Conservation (phyloP, 92 coral and sea anemone genomes). For the Bergia sp. region DNA sequence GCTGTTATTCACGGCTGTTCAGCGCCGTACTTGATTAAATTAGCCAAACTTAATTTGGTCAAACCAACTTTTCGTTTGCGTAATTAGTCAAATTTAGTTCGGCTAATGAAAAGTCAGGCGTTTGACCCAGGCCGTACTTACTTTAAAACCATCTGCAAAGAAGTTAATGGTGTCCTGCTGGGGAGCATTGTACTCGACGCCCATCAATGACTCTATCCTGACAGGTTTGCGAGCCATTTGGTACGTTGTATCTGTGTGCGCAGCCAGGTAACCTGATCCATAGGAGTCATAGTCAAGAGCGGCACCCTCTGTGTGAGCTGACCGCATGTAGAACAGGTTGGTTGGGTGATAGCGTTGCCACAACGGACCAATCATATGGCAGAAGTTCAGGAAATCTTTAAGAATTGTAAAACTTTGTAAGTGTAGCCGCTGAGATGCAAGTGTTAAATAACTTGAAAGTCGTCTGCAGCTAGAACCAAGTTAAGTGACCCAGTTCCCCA, state of each 20-base stretch:
- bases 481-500: too few relatives aligned
- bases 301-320: conserved; percentile 32
- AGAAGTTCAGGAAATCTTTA: conserved; percentile 28
- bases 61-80: too few relatives aligned
- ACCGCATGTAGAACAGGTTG: conserved; percentile 35
- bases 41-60: too few relatives aligned
- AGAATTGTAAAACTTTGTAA: neutral
- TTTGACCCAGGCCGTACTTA: neutral
- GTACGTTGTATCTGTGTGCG: conserved; percentile 41
- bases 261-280: conserved; percentile 38
- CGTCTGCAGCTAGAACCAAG: too few relatives aligned
- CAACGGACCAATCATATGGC: conserved; percentile 22
- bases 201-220: conserved; percentile 26
- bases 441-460: too few relatives aligned
- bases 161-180: conserved; percentile 37
- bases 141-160: conserved; percentile 41
- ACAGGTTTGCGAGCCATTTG: conserved; percentile 44
- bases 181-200: conserved; percentile 42
- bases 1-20: too few relatives aligned
- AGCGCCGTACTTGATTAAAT: too few relatives aligned
- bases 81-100: too few relatives aligned
- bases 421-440: neutral
- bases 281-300: conserved; percentile 38
- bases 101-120: too few relatives aligned
- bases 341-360: conserved; percentile 47